Conservation (phyloP, 2,888 invertebrate genomes). For the Hemaris fuciformis region DNA sequence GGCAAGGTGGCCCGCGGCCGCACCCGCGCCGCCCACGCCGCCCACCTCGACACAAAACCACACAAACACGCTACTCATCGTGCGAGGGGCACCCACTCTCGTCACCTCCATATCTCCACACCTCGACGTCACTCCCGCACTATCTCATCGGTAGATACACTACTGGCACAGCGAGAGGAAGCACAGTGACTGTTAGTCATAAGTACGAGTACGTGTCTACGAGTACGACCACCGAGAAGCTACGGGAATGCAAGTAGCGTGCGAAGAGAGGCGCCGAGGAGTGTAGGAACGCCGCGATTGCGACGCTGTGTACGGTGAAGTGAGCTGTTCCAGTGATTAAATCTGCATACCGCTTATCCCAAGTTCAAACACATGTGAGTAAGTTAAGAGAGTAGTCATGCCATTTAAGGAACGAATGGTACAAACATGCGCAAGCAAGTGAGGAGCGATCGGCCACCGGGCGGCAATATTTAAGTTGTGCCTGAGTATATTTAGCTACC, state of each 20-base stretch:
- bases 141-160: slow-evolving; percentile 18
- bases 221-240: slow-evolving; percentile 27
- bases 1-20: slow-evolving; percentile 80
- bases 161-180: slow-evolving; percentile 16
- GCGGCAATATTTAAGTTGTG: slow-evolving; percentile 68
- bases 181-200: slow-evolving; percentile 24
- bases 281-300: slow-evolving; percentile 63
- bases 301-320: slow-evolving; percentile 67
- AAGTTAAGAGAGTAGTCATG: slow-evolving; percentile 71
- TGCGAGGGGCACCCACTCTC: slow-evolving; percentile 56
- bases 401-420: slow-evolving; percentile 67
- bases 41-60: slow-evolving; percentile 83
- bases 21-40: slow-evolving; percentile 80
- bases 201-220: background rate
- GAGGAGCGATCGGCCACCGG: slow-evolving; percentile 73
- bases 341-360: slow-evolving; percentile 70
- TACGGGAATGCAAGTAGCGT: slow-evolving; percentile 46
- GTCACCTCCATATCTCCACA: slow-evolving; percentile 45
- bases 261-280: slow-evolving; percentile 65
- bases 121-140: slow-evolving; percentile 51
- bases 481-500: slow-evolving; percentile 37
- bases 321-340: slow-evolving; percentile 63
- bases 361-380: slow-evolving; percentile 68
- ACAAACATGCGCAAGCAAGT: slow-evolving; percentile 75
- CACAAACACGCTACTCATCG: slow-evolving; percentile 80